Percentiles rank a stretch among this genome's conserved stretches.
Evolutionary conservation across 2,888 invertebrate species (phyloP).

Genomic region (Leucozona laternaria): DNA sequence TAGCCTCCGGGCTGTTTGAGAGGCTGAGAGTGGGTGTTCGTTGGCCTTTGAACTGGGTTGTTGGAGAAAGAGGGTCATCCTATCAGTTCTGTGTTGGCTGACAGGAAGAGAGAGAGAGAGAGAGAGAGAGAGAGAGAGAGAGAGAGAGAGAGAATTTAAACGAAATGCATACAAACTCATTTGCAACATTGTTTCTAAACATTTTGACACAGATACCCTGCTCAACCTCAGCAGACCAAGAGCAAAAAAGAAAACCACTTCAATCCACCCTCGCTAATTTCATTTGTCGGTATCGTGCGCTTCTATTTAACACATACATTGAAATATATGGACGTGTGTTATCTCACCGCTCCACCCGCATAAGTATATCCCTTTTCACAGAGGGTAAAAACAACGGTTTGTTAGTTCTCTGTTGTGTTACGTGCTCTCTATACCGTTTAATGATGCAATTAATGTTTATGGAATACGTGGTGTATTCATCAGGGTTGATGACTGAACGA

Average conservation of each 20-base stretch:
- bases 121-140: no score
- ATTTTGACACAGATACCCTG: slow-evolving; percentile 27
- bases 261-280: slow-evolving; percentile 50
- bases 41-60: slow-evolving; percentile 47
- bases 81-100: not conserved
- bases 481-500: slow-evolving; percentile 48
- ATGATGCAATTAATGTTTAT: slow-evolving; percentile 74
- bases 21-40: slow-evolving; percentile 46
- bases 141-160: not conserved
- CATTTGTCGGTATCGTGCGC: slow-evolving; percentile 53
- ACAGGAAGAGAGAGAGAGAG: not conserved
- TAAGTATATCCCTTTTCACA: slow-evolving; percentile 1
- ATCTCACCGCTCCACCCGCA: slow-evolving; percentile 33
- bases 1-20: slow-evolving; percentile 5
- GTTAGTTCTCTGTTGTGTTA: slow-evolving; percentile 16
- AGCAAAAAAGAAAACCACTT: slow-evolving; percentile 1
- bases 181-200: slow-evolving; percentile 69
- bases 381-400: slow-evolving; percentile 5
- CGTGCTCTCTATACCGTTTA: slow-evolving; percentile 62
- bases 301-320: slow-evolving; percentile 45
- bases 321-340: slow-evolving; percentile 22
- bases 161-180: slow-evolving; percentile 25
- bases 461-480: slow-evolving; percentile 31
- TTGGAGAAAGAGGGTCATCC: not conserved
- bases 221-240: not conserved